Conservation (phyloP, 2,113 vertebrate genomes). For the Engraulis encrasicolus region DNA sequence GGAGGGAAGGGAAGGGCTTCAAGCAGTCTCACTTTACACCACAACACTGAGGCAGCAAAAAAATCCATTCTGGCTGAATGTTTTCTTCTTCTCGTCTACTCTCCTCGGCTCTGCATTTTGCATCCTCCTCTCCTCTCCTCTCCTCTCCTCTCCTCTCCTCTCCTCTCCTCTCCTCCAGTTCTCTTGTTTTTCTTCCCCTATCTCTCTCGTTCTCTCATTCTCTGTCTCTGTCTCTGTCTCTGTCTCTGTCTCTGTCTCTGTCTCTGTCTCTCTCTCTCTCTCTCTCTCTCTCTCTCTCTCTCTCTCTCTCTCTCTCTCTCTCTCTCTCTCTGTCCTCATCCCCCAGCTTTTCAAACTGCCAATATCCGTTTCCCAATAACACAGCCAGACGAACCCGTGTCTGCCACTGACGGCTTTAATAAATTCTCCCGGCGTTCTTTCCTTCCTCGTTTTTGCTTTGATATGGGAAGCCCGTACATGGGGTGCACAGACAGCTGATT, state of each 20-base stretch:
- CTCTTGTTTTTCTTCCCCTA: not conserved
- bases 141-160: too few relatives aligned
- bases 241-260: not conserved
- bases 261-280: not conserved
- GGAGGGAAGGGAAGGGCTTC: not conserved
- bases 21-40: constrained; percentile 28
- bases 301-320: not conserved
- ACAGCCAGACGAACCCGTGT: not conserved
- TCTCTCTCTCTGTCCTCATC: not conserved
- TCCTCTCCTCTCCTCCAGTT: not conserved
- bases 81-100: not conserved
- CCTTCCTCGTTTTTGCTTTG: not conserved
- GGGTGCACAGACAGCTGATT: not conserved
- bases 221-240: too few relatives aligned
- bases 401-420: not conserved
- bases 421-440: not conserved
- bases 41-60: constrained; percentile 27
- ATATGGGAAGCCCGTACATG: not conserved
- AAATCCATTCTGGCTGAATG: too few relatives aligned
- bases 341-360: too few relatives aligned
- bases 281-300: not conserved
- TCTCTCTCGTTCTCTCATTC: not conserved
- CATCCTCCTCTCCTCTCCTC: too few relatives aligned
- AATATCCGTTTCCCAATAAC: not conserved
- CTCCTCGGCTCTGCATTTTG: too few relatives aligned